These are phyloP conservation scores for Gymnosoma rotundatum DNA, from an alignment of 2,888 invertebrate genomes.

Conservation along the genomic window DNA sequence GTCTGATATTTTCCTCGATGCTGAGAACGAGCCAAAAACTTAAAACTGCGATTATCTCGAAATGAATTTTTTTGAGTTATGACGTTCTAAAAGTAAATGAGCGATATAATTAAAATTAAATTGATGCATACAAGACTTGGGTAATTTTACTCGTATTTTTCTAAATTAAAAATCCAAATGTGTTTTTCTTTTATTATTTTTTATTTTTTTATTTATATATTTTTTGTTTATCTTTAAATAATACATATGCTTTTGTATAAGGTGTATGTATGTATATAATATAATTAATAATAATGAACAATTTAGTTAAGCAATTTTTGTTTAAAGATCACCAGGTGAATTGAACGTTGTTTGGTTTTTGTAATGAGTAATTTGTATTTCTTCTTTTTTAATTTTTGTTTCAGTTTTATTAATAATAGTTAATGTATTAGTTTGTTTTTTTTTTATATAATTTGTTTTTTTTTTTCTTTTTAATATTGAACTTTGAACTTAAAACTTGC, in stretches of 20 bases:
- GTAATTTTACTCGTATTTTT: too few relatives aligned
- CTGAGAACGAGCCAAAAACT: too few relatives aligned
- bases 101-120: too few relatives aligned
- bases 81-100: too few relatives aligned
- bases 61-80: too few relatives aligned
- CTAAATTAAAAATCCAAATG: too few relatives aligned
- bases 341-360: constrained; percentile 67
- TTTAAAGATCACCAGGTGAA: constrained; percentile 67
- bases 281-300: constrained; percentile 68
- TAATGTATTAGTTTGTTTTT: constrained; percentile 1
- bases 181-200: too few relatives aligned
- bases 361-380: constrained; percentile 52
- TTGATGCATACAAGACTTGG: too few relatives aligned
- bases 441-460: constrained; percentile 10
- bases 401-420: constrained; percentile 8
- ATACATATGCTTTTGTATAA: constrained; percentile 48
- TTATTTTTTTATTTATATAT: too few relatives aligned
- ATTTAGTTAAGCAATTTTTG: constrained; percentile 59
- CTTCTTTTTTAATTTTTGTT: constrained; percentile 12
- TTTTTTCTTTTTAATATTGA: constrained; percentile 25
- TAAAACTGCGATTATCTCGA: too few relatives aligned
- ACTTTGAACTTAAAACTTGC: constrained; percentile 62
- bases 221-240: neutral
- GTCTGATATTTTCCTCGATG: too few relatives aligned
- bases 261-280: constrained; percentile 32